phyloP scores from a whole-genome alignment of 1,140 invertebrate genomes.

The Chrysoperla carnea region DNA sequence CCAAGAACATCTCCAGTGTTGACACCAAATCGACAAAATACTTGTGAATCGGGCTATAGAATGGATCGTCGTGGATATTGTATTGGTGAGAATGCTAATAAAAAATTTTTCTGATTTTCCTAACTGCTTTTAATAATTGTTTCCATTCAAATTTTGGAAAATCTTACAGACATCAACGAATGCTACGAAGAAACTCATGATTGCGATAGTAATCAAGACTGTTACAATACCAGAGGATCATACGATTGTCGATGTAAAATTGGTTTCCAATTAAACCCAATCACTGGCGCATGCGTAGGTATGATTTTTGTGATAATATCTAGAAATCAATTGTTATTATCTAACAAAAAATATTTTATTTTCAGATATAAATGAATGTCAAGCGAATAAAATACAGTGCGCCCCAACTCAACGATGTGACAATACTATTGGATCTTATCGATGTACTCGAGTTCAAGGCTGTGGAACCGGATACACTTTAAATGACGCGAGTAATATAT shows the following conservation, averaged over 20 bases:
- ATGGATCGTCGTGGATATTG: constrained; percentile 5
- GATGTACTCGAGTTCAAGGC: constrained; percentile 56
- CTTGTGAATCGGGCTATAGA: not conserved
- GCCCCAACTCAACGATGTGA: constrained; percentile 63
- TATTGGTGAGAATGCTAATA: constrained; percentile 1
- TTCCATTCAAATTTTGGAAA: no score
- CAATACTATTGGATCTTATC: constrained; percentile 75
- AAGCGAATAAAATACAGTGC: constrained; percentile 33
- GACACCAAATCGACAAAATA: no score
- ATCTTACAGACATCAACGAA: constrained; percentile 50
- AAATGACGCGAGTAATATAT: constrained; percentile 68
- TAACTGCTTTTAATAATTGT: constrained; percentile 3
- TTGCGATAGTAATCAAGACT: constrained; percentile 47
- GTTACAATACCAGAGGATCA: constrained; percentile 58
- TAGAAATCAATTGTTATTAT: no score
- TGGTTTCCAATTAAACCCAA: constrained; percentile 47
- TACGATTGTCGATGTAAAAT: constrained; percentile 61
- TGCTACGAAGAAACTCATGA: constrained; percentile 40
- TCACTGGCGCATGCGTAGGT: constrained; percentile 54
- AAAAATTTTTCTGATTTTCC: not conserved
- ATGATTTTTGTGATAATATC: no score
- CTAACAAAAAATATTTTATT: no score
- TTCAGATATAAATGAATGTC: constrained; percentile 44
- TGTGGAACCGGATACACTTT: constrained; percentile 95
- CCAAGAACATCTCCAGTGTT: no score